Conservation (phyloP, 2,888 invertebrate species). For the Apamea crenata region DNA sequence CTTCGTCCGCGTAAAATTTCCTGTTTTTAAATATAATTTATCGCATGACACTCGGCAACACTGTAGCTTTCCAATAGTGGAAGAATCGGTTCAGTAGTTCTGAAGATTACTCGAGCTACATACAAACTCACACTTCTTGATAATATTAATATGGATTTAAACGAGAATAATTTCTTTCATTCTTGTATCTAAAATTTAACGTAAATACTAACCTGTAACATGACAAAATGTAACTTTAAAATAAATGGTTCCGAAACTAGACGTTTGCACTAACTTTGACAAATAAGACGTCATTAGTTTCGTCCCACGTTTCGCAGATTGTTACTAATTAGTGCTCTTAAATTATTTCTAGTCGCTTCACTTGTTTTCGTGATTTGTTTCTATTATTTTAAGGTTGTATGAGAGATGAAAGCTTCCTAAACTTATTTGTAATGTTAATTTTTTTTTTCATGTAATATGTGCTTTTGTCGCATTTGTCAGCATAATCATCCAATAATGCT, state of each 20-base stretch:
- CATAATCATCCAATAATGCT: too few species aligned
- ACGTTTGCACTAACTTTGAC: slow-evolving; percentile 30
- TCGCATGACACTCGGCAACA: background rate
- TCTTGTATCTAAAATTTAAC: too few species aligned
- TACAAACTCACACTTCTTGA: background rate
- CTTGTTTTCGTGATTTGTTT: slow-evolving; percentile 18
- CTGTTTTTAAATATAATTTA: background rate
- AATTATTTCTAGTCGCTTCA: slow-evolving; percentile 19
- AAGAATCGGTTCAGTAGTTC: background rate
- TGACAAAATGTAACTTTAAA: slow-evolving; percentile 11
- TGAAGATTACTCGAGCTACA: background rate
- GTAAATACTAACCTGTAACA: background rate
- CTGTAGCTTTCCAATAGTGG: too few species aligned
- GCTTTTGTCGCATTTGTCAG: background rate
- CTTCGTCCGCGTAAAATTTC: background rate
- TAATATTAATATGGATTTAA: background rate
- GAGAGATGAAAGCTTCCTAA: too few species aligned
- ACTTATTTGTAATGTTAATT: background rate
- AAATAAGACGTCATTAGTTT: slow-evolving; percentile 49
- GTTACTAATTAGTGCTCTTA: slow-evolving; percentile 42
- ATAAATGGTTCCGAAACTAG: slow-evolving; percentile 36
- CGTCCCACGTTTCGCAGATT: slow-evolving; percentile 24
- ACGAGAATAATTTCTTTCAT: background rate
- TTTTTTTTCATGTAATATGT: background rate
- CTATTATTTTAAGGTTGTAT: background rate